These are phyloP conservation scores for Pentalonia nigronervosa DNA, from an alignment of 1,140 invertebrate species.

Conservation along the genomic window DNA sequence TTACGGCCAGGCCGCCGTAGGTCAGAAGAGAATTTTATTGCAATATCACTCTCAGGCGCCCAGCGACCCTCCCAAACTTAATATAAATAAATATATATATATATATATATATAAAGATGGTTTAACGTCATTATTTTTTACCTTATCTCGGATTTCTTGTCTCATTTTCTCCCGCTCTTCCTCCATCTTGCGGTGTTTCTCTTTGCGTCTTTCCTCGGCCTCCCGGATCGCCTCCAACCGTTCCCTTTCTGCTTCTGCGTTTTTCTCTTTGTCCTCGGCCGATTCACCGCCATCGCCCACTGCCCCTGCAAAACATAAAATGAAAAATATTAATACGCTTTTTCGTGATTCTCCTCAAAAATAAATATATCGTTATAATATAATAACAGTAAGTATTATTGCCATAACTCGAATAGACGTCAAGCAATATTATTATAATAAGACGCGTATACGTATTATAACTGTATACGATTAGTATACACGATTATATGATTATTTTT, in stretches of 20 bases:
- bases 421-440: neutral
- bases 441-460: neutral
- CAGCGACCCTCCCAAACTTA: neutral
- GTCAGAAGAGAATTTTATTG: neutral
- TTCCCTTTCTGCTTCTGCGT: slow-evolving; percentile 93
- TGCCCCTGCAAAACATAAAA: slow-evolving; percentile 71
- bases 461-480: neutral
- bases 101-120: neutral
- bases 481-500: neutral
- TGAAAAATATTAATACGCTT: slow-evolving; percentile 7
- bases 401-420: neutral
- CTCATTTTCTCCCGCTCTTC: slow-evolving; percentile 97
- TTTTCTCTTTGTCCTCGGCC: slow-evolving; percentile 91
- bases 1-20: neutral
- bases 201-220: slow-evolving; percentile 92
- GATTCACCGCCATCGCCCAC: slow-evolving; percentile 86
- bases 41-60: neutral
- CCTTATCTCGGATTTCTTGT: slow-evolving; percentile 97
- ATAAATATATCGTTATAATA: neutral
- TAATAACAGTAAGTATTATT: neutral
- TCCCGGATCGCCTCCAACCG: slow-evolving; percentile 90
- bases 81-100: neutral
- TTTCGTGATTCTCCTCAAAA: neutral
- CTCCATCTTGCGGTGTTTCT: slow-evolving; percentile 98
- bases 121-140: slow-evolving; percentile 65